Evolutionary conservation across 2,888 invertebrate genomes (phyloP), one percentile per base, ranked within the genome.

Genomic region (Plagodis pulveraria): DNA sequence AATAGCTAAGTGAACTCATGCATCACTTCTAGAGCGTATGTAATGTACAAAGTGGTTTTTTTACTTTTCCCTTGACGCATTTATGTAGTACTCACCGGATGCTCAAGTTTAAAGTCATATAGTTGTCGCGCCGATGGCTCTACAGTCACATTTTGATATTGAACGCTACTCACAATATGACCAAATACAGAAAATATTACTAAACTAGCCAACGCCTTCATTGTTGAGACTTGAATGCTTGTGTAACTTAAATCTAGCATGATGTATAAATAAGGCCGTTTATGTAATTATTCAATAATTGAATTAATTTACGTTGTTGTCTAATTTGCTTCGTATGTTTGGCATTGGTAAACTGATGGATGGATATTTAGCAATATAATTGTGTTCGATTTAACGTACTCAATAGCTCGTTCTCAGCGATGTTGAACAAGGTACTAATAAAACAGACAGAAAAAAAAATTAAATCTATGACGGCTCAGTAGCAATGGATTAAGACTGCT

Each of bases 61-160:
- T 22, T 4, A 36, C 7, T 36, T 36, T 36, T 36, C 36, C 6
- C 36, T 36, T 5, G 36, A 8, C 5, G 5, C 36, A 36, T 7
- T 36, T 5, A 22, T 22, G 22, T 4, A 22, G 36, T 2, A 51
- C 61, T 61, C 11, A 61, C 60, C 44, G 55, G 55, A 53, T 56
- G 41, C 9, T 34, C 41, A 8, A 66, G 57, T 65, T 70, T 74
- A 57, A 84, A 84, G 44, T 84, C 78, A 51, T 76, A 69, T 0
- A 85, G 58, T 53, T 83, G 84, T 9, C 73, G 62, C 0, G 70
- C 61, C 0, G 60, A 48, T 42, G 60, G 69, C 70, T 0, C 82
- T 76, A 45, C 77, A 62, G 5, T 72, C 60, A 6, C 41, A 52
- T 60, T 60, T 6, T 41, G 8, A 46, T 51, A 60, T 40, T 51